phyloP scores from a whole-genome alignment of 2,113 vertebrate genomes.

The Orcinus orca region DNA sequence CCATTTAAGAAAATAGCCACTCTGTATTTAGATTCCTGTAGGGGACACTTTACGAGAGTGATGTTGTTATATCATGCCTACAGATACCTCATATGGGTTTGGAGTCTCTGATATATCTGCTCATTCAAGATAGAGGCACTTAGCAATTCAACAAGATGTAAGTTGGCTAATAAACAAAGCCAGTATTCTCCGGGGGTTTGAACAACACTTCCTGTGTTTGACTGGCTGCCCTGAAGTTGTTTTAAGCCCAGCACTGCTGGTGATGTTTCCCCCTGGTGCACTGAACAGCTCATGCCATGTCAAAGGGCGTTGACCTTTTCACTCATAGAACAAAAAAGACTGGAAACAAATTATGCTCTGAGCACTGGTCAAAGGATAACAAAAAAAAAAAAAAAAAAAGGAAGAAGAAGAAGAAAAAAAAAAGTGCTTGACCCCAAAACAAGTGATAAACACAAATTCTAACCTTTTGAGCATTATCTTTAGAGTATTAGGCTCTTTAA shows the following conservation, averaged over 20 bases:
- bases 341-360: slow-evolving; percentile 74
- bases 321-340: slow-evolving; percentile 73
- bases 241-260: slow-evolving; percentile 52
- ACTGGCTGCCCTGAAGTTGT: slow-evolving; percentile 50
- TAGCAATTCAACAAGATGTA: slow-evolving; percentile 71
- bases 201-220: slow-evolving; percentile 63
- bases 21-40: slow-evolving; percentile 74
- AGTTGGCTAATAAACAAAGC: slow-evolving; percentile 72
- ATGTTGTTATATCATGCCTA: slow-evolving; percentile 28
- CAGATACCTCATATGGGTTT: slow-evolving; percentile 56
- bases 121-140: slow-evolving; percentile 53
- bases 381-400: background rate
- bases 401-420: background rate
- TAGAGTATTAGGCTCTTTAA: slow-evolving; percentile 59
- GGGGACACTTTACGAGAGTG: slow-evolving; percentile 69
- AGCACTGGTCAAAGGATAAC: slow-evolving; percentile 69
- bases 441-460: slow-evolving; percentile 63
- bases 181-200: slow-evolving; percentile 25
- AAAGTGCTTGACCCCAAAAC: slow-evolving; percentile 35
- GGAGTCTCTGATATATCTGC: slow-evolving; percentile 53
- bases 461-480: slow-evolving; percentile 54
- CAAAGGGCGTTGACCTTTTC: slow-evolving; percentile 83
- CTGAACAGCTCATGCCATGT: slow-evolving; percentile 64
- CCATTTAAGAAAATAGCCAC: slow-evolving; percentile 77
- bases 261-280: slow-evolving; percentile 2